These are phyloP conservation scores for Zeuzera pyrina DNA, from an alignment of 2,888 invertebrate species.

Conservation along the genomic window DNA sequence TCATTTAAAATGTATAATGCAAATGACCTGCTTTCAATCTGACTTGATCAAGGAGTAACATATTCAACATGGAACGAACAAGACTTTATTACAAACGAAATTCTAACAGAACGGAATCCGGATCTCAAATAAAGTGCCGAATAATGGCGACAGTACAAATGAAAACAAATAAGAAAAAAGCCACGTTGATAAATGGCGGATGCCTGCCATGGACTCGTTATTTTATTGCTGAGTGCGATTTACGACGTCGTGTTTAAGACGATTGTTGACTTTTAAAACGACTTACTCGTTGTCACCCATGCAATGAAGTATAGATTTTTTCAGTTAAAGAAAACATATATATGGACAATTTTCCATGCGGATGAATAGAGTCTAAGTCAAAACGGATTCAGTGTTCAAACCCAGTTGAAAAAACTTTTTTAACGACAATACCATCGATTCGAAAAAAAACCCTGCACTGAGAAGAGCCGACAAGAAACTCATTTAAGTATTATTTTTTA, in stretches of 20 bases:
- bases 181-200: conserved; percentile 39
- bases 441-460: no score
- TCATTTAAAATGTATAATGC: no score
- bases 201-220: conserved; percentile 32
- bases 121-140: conserved; percentile 37
- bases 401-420: no score
- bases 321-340: no score
- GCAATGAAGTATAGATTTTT: no score
- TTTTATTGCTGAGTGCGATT: conserved; percentile 44
- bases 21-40: not conserved
- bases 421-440: no score
- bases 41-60: not conserved
- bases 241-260: conserved; percentile 21
- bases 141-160: conserved; percentile 49
- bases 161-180: conserved; percentile 52
- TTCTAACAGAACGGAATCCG: conserved; percentile 26
- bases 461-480: no score
- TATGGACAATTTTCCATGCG: no score
- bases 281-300: no score
- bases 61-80: conserved; percentile 24
- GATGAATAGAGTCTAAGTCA: no score
- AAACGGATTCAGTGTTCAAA: no score
- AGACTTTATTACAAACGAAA: conserved; percentile 38
- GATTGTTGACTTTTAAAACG: conserved; percentile 13
- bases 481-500: no score